Evolutionary conservation across 2,888 invertebrate genomes (phyloP).

Genomic region (Agrotis segetum): DNA sequence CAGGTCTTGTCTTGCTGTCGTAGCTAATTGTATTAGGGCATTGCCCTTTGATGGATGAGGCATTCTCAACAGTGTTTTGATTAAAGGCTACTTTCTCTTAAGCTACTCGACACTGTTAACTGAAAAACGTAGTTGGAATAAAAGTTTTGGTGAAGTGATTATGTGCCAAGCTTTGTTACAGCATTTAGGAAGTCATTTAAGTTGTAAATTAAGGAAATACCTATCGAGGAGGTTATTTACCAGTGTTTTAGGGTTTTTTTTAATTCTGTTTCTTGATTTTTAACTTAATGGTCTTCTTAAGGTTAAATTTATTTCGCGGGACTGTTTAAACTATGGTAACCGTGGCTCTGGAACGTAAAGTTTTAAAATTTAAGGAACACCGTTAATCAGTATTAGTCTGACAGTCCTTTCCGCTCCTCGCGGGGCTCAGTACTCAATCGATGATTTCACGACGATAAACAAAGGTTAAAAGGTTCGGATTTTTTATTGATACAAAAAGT

Average conservation of each 20-base stretch:
- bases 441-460: too few species aligned
- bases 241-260: background rate
- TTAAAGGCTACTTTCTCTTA: background rate
- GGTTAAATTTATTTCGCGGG: background rate
- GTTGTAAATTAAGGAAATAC: background rate
- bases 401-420: too few species aligned
- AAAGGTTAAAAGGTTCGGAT: too few species aligned
- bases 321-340: too few species aligned
- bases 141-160: background rate
- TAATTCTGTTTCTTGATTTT: background rate
- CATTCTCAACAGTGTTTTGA: background rate
- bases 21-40: constrained; percentile 13
- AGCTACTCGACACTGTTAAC: background rate
- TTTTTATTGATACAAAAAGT: too few species aligned
- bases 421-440: too few species aligned
- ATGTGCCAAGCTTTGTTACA: too few species aligned
- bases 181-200: background rate
- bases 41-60: constrained; percentile 18
- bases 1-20: constrained; percentile 40
- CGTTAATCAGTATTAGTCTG: too few species aligned
- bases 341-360: too few species aligned
- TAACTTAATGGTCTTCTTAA: background rate
- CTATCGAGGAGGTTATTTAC: background rate
- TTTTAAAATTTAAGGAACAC: too few species aligned
- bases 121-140: background rate